Base-by-base conservation (phyloP, 2,113 vertebrate genomes). In the Ploceus nigricollis region DNA sequence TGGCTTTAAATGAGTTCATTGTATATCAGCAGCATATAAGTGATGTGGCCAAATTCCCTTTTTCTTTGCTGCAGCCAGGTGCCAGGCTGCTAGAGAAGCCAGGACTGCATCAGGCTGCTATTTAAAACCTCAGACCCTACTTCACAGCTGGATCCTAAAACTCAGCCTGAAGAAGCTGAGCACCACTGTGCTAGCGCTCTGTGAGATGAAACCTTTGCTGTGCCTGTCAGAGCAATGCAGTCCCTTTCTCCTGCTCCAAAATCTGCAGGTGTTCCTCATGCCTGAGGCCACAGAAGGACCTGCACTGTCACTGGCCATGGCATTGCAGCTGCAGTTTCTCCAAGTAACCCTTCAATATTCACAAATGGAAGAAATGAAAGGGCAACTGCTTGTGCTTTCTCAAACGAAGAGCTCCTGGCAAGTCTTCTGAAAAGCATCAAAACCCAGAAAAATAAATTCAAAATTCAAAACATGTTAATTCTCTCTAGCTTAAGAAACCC, bases 171-270 rank as follows among this genome's bases (percentile, higher is more conserved):
- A 68, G 63, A 37, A 84, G 48, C 18, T 4, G 1, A 69, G 40
- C 68, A 27, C 35, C 15, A 2, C 30, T 42, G 22, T 8, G 0
- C 10, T 51, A 45, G 19, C 45, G 21, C 13, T n/a, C 9, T 0
- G 0, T 61, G 40, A 81, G 30, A 44, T 6, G 40, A n/a, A 30
- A 45, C 23, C n/a, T 61, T 70, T 0, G 0, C 27, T 1, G 0
- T 48, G 35, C 40, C 65, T 1, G 0, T 35, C 40, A 65, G 7
- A 85, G 33, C 11, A 50, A 37, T 22, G 25, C 14, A 87, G 42
- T 19, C 39, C 14, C 30, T 50, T 82, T 54, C 79, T 66, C 33
- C 53, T 64, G 44, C 90, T 83, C 71, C 53, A 63, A 39, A 93
- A 35, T 11, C 82, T 64, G 28, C 56, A 75, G 79, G 45, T 73